Conservation (phyloP, 1,140 invertebrate species). For the Panagrolaimus sp. region DNA sequence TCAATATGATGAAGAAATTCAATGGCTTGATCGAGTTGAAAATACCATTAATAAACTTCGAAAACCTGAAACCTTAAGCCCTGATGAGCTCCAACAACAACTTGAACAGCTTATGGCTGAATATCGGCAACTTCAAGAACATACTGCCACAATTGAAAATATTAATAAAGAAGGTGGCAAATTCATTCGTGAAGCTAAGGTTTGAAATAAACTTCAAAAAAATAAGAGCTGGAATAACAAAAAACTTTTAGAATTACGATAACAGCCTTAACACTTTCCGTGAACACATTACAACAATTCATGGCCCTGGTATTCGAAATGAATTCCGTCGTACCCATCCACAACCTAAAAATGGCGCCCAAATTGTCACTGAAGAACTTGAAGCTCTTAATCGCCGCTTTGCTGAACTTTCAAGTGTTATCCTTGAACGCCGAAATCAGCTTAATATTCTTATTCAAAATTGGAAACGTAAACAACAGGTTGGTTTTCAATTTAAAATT, state of each 20-base stretch:
- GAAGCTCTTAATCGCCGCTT: constrained; percentile 60
- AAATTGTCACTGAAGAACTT: constrained; percentile 74
- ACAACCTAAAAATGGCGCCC: constrained; percentile 66
- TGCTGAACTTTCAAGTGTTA: constrained; percentile 50
- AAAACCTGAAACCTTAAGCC: constrained; percentile 54
- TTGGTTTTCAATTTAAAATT: constrained; percentile 26
- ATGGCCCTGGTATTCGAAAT: constrained; percentile 61
- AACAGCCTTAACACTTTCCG: constrained; percentile 77
- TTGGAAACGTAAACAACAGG: constrained; percentile 57
- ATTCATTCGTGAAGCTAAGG: constrained; percentile 94
- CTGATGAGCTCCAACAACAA: constrained; percentile 55
- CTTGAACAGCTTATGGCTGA: constrained; percentile 64
- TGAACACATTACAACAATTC: constrained; percentile 77
- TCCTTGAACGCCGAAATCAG: constrained; percentile 54
- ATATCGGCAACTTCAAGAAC: constrained; percentile 79
- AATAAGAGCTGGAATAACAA: constrained; percentile 10
- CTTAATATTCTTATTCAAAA: constrained; percentile 57
- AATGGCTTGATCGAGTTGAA: constrained; percentile 65
- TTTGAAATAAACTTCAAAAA: constrained; percentile 60
- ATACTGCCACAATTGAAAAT: constrained; percentile 83
- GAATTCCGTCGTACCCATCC: constrained; percentile 48
- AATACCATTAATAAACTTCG: constrained; percentile 64
- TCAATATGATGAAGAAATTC: constrained; percentile 56
- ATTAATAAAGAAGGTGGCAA: constrained; percentile 88
- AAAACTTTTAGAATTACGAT: constrained; percentile 73